phyloP scores from a whole-genome alignment of 2,888 invertebrate genomes.

The Lasioglossum oenotherae region DNA sequence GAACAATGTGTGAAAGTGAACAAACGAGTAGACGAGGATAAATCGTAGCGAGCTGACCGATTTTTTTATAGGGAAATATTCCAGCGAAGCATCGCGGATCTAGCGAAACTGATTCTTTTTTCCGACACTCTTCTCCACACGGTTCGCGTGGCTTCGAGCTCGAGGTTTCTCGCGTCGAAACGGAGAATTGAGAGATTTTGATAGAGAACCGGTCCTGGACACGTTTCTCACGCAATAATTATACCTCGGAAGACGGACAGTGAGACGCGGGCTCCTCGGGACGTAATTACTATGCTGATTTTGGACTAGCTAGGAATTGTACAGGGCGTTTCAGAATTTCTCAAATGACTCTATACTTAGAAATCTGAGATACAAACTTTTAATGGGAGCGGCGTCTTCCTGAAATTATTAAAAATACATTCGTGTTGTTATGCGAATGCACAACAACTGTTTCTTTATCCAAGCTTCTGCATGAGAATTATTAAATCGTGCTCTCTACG shows the following conservation, averaged over 20 bases:
- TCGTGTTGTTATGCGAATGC: background rate
- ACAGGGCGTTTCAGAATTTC: background rate
- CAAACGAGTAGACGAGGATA: slow-evolving; percentile 20
- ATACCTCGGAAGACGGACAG: background rate
- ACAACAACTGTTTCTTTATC: background rate
- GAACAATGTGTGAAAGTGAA: slow-evolving; percentile 7
- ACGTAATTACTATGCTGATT: background rate
- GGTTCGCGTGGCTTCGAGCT: slow-evolving; percentile 38
- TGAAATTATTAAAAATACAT: background rate
- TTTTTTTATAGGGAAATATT: slow-evolving; percentile 53
- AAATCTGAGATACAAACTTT: background rate
- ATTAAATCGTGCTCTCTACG: no score
- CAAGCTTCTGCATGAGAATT: background rate
- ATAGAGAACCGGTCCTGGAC: background rate
- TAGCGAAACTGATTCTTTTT: slow-evolving; percentile 29
- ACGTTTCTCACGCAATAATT: slow-evolving; percentile 9
- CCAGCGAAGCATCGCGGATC: slow-evolving; percentile 16
- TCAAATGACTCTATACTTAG: background rate
- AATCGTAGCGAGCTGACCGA: slow-evolving; percentile 36
- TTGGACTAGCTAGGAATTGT: background rate
- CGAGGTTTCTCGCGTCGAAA: slow-evolving; percentile 11
- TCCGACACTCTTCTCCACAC: slow-evolving; percentile 32
- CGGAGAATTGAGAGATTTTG: background rate
- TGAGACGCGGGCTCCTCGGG: background rate
- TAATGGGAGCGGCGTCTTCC: background rate